Conservation (phyloP, 1,140 invertebrate species). For the Bombus superbus region DNA sequence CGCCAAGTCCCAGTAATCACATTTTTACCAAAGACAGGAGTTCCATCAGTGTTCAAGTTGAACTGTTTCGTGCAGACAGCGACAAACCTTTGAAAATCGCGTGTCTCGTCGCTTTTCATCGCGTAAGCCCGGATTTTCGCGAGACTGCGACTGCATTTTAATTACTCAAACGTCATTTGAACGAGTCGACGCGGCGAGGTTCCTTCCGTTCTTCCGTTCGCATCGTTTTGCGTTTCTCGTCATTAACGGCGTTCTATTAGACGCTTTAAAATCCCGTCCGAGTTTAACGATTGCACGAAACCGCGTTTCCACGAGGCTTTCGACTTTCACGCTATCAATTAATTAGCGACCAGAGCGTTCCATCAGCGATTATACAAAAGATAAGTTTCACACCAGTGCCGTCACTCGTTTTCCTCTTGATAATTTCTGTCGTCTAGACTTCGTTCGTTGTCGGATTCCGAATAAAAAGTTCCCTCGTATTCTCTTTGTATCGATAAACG, state of each 20-base stretch:
- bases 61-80: neutral
- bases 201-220: neutral
- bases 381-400: neutral
- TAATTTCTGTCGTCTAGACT: neutral
- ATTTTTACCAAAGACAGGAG: neutral
- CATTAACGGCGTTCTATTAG: conserved; percentile 31
- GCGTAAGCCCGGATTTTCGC: neutral
- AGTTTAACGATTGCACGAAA: neutral
- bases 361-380: neutral
- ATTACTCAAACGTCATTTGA: conserved; percentile 56
- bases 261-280: neutral
- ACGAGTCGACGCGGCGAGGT: neutral
- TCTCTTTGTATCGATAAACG: too few species aligned
- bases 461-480: too few species aligned
- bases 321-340: neutral
- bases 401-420: too few species aligned
- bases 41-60: too few species aligned
- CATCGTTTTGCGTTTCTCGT: conserved; percentile 10
- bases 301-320: neutral
- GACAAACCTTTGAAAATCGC: conserved; percentile 12
- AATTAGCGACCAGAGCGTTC: conserved; percentile 4
- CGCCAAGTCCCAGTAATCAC: too few species aligned
- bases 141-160: conserved; percentile 38
- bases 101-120: conserved; percentile 2
- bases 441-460: neutral